phyloP scores from a whole-genome alignment of 2,888 invertebrate species.

The Matsumyia berberina region DNA sequence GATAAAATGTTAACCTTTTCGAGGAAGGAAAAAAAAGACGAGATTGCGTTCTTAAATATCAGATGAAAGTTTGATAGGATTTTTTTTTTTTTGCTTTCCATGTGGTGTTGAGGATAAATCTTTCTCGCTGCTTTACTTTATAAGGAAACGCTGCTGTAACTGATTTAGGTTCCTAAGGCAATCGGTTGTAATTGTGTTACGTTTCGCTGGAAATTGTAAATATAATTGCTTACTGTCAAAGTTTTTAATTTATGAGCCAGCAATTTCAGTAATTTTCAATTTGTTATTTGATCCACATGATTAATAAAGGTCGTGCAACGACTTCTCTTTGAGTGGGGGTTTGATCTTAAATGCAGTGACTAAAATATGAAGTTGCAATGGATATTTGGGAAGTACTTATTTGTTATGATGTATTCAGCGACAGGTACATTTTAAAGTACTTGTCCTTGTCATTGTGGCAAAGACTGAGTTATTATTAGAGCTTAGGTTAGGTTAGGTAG shows the following conservation, averaged over 20 bases:
- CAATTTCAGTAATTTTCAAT: background rate
- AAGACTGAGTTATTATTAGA: too few species aligned
- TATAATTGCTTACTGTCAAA: constrained; percentile 32
- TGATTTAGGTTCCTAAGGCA: constrained; percentile 30
- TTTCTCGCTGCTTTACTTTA: background rate
- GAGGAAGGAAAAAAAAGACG: background rate
- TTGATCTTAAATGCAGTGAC: too few species aligned
- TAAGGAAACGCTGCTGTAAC: background rate
- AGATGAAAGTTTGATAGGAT: constrained; percentile 19
- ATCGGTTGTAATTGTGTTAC: constrained; percentile 35
- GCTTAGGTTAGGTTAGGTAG: too few species aligned
- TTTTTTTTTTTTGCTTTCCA: constrained; percentile 5
- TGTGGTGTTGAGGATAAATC: constrained; percentile 25
- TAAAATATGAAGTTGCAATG: too few species aligned
- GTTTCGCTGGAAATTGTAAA: constrained; percentile 4
- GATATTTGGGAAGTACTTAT: too few species aligned
- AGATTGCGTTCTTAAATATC: constrained; percentile 29
- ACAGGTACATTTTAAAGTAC: too few species aligned
- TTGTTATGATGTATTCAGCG: too few species aligned
- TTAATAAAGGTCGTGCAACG: background rate
- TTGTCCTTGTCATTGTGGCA: too few species aligned
- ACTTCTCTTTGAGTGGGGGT: too few species aligned
- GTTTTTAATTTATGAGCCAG: constrained; percentile 27
- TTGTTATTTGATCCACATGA: constrained; percentile 8
- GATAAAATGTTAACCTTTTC: constrained; percentile 58